A percentile compares a stretch with the other conserved stretches of the same genome.
Conservation (phyloP, 2,888 invertebrate species). For the Drosophila kambysellisi region DNA sequence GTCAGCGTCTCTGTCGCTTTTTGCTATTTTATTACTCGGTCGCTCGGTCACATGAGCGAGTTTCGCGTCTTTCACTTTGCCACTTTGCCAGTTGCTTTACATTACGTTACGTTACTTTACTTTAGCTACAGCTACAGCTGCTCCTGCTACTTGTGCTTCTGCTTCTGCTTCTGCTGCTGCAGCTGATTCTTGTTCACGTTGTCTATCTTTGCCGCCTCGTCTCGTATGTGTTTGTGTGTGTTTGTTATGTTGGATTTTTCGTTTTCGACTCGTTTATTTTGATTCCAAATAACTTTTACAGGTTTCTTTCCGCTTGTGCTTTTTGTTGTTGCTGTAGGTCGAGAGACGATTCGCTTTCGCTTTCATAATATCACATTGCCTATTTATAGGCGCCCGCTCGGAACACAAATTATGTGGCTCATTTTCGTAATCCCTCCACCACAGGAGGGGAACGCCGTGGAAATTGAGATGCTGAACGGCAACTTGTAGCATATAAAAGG, state of each 20-base stretch:
- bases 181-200: constrained; percentile 31
- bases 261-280: constrained; percentile 70
- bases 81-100: constrained; percentile 41
- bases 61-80: constrained; percentile 57
- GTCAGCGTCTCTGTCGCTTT: constrained; percentile 43
- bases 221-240: constrained; percentile 21
- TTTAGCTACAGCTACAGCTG: constrained; percentile 21
- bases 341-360: constrained; percentile 42
- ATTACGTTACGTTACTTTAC: constrained; percentile 45
- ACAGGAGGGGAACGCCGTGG: neutral
- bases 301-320: constrained; percentile 17
- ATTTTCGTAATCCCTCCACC: neutral
- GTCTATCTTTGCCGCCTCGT: constrained; percentile 38
- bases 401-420: neutral
- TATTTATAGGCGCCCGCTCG: constrained; percentile 33
- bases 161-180: constrained; percentile 13
- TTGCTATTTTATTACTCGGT: constrained; percentile 79
- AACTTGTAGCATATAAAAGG: neutral
- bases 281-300: constrained; percentile 53
- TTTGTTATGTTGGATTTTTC: constrained; percentile 56
- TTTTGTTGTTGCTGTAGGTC: constrained; percentile 57
- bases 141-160: constrained; percentile 7
- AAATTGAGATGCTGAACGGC: neutral
- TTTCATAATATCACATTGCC: constrained; percentile 44
- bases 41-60: constrained; percentile 77